Evolutionary conservation across 2,888 invertebrate genomes (phyloP), one percentile per base, ranked within the genome.

Genomic region (Dione vanillae): DNA sequence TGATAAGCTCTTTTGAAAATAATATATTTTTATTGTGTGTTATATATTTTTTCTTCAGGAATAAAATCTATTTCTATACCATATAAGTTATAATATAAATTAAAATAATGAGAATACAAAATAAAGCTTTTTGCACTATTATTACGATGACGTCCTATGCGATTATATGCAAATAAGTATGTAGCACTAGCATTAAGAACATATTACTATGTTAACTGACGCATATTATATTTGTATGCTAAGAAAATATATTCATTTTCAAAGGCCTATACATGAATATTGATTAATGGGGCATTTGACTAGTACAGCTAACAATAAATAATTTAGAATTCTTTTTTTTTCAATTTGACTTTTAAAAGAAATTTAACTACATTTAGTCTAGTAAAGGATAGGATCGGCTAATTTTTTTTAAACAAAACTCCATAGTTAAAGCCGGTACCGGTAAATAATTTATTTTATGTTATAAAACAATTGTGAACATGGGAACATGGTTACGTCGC

Each of bases 121-220:
- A 37, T n/a, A 37, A 40, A 16, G 20, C 40, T n/a, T 14, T 14
- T 51, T 20, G 10, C 10, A 12, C 16, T 40, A 49, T 64, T 37
- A 64, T 16, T n/a, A 49, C 12, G 51, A 40, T 40, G 47, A 64
- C 64, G 64, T 64, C 64, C 19, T 64, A 49, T 37, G 64, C 49
- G 49, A 64, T 64, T 64, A 67, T 40, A 51, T 61, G 51, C 41
- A 64, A 64, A 64, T 64, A 64, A n/a, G n/a, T n/a, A n/a, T n/a
- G 35, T 9, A 10, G n/a, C n/a, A n/a, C n/a, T 64, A 47, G 37
- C 40, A 61, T 20, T 20, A 27, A 45, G 20, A 10, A 61, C 45
- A 61, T 45, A 45, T 61, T 61, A 61, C 45, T 61, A 40, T 61
- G n/a, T 61, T 14, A 8, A 61, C n/a, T 61, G 61, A 45, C 45